Conservation (phyloP, 1,140 invertebrate genomes). For the Leptopilina clavipes region DNA sequence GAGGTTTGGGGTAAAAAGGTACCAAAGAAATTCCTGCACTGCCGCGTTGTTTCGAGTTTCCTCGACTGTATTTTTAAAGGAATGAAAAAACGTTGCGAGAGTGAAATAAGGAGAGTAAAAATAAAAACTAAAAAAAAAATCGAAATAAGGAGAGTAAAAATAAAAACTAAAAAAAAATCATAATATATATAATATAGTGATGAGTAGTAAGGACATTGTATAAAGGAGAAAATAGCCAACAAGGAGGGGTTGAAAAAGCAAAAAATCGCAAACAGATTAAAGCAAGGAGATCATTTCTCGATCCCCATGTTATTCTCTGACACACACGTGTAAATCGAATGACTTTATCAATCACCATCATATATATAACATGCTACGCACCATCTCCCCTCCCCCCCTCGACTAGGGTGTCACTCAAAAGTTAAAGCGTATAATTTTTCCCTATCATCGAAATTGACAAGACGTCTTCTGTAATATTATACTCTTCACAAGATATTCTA, state of each 20-base stretch:
- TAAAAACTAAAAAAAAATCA: no score
- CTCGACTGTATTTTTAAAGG: slow-evolving; percentile 33
- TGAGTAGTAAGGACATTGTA: slow-evolving; percentile 35
- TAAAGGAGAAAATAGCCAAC: slow-evolving; percentile 37
- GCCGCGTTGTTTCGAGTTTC: slow-evolving; percentile 61
- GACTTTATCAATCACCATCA: slow-evolving; percentile 63
- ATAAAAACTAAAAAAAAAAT: neutral
- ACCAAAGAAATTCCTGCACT: slow-evolving; percentile 63
- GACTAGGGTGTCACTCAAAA: slow-evolving; percentile 31
- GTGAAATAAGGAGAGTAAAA: slow-evolving; percentile 36
- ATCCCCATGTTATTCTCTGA: slow-evolving; percentile 54
- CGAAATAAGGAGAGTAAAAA: slow-evolving; percentile 35
- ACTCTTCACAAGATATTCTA: neutral
- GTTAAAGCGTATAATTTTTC: neutral
- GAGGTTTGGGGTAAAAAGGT: slow-evolving; percentile 66
- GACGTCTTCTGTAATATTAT: neutral
- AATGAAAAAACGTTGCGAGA: slow-evolving; percentile 43
- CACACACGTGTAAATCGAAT: slow-evolving; percentile 56
- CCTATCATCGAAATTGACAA: neutral
- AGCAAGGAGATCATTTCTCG: slow-evolving; percentile 42
- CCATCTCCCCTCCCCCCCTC: neutral
- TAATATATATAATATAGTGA: neutral
- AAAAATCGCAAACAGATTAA: slow-evolving; percentile 42
- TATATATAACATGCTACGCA: slow-evolving; percentile 48
- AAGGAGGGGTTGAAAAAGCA: slow-evolving; percentile 24